These are phyloP conservation scores for Cantharis nigra DNA, from an alignment of 2,888 invertebrate genomes.

Conservation along the genomic window DNA sequence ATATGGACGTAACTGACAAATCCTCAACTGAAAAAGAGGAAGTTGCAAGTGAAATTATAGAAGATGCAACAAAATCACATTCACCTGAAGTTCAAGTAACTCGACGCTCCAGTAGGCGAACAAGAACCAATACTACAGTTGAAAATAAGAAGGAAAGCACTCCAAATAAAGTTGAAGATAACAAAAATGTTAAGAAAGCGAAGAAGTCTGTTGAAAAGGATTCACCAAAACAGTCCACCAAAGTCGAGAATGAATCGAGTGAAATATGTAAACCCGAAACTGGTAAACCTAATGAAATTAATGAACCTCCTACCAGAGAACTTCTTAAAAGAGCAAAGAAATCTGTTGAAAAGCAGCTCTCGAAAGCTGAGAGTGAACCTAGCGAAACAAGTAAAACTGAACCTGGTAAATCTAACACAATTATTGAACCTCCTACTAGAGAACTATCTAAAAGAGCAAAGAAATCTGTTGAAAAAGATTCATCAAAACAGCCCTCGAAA, in stretches of 20 bases:
- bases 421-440: too few relatives aligned
- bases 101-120: slow-evolving; percentile 10
- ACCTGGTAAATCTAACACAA: too few relatives aligned
- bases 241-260: background rate
- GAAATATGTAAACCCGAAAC: background rate
- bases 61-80: background rate
- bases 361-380: too few relatives aligned
- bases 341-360: too few relatives aligned
- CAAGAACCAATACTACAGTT: slow-evolving; percentile 3
- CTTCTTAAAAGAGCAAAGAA: too few relatives aligned
- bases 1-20: background rate
- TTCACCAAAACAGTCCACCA: background rate
- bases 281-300: too few relatives aligned
- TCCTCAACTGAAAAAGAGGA: background rate
- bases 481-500: too few relatives aligned
- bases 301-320: too few relatives aligned
- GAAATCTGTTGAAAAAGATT: too few relatives aligned
- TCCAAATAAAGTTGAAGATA: slow-evolving; percentile 1
- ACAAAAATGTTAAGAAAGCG: background rate
- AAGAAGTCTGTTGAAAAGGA: background rate
- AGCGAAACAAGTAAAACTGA: too few relatives aligned
- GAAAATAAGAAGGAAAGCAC: background rate
- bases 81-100: background rate
- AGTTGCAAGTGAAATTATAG: background rate
- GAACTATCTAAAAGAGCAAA: too few relatives aligned